Conservation (phyloP, 2,113 vertebrate species). For the Xiphophorus couchianus region DNA sequence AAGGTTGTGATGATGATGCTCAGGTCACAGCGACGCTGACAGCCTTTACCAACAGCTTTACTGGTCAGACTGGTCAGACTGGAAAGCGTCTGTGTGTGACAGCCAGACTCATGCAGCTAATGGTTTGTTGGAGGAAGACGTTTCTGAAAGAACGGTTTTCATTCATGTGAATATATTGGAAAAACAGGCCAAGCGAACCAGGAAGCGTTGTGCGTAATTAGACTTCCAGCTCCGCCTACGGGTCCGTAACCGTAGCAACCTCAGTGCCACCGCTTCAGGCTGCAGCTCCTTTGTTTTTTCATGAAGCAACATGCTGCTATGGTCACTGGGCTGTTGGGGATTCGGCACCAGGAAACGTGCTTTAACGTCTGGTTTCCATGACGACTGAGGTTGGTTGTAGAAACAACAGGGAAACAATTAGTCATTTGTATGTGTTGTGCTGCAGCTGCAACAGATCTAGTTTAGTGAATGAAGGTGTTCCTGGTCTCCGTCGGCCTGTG, state of each 20-base stretch:
- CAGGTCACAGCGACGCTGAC: conserved; percentile 6
- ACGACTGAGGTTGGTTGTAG: too few species aligned
- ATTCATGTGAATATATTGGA: neutral
- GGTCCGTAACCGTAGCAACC: neutral
- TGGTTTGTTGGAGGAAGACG: conserved; percentile 17
- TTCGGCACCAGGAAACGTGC: neutral
- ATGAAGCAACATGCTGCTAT: neutral
- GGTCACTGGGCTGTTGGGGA: neutral
- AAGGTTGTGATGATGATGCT: conserved; percentile 29
- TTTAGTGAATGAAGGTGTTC: too few species aligned
- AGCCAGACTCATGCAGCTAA: conserved; percentile 16
- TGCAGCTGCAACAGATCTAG: too few species aligned
- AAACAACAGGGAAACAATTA: too few species aligned
- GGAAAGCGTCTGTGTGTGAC: neutral
- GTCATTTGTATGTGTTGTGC: too few species aligned
- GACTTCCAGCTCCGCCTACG: neutral
- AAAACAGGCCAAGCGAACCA: conserved; percentile 6
- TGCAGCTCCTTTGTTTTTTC: neutral
- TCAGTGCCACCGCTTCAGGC: conserved; percentile 4
- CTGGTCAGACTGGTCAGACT: conserved; percentile 2
- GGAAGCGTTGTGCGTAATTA: conserved; percentile 3
- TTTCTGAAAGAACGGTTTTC: neutral
- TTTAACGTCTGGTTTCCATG: too few species aligned
- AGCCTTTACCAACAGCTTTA: conserved; percentile 6
- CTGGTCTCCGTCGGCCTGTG: too few species aligned